Evolutionary conservation across 2,888 invertebrate genomes (phyloP).

Genomic region (Hymenopus coronatus): DNA sequence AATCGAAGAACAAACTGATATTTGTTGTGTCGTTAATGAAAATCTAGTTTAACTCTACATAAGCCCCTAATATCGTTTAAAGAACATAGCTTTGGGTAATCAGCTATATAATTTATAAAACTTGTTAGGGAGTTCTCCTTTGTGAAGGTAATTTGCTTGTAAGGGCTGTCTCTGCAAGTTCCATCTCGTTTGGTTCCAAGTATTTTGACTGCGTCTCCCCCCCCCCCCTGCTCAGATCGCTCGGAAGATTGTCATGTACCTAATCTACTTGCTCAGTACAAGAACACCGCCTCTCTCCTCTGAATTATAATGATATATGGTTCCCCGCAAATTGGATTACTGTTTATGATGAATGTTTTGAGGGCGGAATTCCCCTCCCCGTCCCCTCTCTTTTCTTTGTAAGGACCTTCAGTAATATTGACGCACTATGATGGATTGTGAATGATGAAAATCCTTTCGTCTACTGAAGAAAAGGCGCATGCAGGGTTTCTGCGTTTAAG

Average conservation of each 20-base stretch:
- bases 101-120: not conserved
- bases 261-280: not conserved
- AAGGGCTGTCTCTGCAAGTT: not conserved
- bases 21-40: not conserved
- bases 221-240: not conserved
- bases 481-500: not conserved
- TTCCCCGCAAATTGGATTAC: slow-evolving; percentile 29
- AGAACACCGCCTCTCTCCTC: not conserved
- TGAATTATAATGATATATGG: slow-evolving; percentile 22
- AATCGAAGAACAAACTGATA: not conserved
- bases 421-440: slow-evolving; percentile 26
- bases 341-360: slow-evolving; percentile 31
- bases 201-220: not conserved
- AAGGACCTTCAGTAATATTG: slow-evolving; percentile 20
- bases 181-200: not conserved
- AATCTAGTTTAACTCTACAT: not conserved
- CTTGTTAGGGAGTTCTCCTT: not conserved
- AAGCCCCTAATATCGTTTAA: not conserved
- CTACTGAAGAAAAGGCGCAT: not conserved
- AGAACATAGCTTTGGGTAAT: not conserved
- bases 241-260: not conserved
- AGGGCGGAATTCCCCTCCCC: not conserved
- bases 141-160: not conserved
- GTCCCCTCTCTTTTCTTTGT: not conserved
- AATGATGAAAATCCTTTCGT: not conserved